Evolutionary conservation across 2,888 invertebrate species (phyloP), one percentile per base, ranked within the genome.

Genomic region (Cordilura impudica): DNA sequence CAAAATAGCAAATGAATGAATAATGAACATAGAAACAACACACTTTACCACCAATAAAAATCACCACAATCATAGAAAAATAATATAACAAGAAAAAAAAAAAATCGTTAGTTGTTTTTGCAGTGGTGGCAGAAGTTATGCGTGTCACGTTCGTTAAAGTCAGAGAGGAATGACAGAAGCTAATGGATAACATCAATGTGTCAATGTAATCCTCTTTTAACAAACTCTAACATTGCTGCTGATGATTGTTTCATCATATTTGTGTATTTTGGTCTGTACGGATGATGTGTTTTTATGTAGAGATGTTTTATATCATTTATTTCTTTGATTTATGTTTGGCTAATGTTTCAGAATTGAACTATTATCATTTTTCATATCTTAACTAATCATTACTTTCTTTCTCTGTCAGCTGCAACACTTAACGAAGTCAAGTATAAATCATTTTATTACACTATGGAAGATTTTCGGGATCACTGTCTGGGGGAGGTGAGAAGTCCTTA

Each of bases 241-340:
- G 29, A 39, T 53, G 43, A 35, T 58, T 29, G 35, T 19, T 1
- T 49, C 54, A 16, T 47, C 45, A 45, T 54, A 43, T 21, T 26
- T 21, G 10, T 70, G n/a, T 66, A 35, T 60, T 7, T 54, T n/a
- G 31, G n/a, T 47, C 5, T 26, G 23, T 12, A 14, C 45, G 4
- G 7, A 5, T 31, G 6, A 35, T 21, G 14, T 45, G 7, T 47
- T 21, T 18, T 23, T 14, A 19, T 63, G 63, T 19, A 43, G 18
- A 61, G 29, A 51, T 26, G 54, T 43, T 29, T 23, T 14, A 31
- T 47, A 19, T 26, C 47, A 7, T 35, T 4, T 56, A 29, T 53
- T 18, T 23, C 43, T 70, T 43, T 79, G 67, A 75, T 75, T 79
- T 75, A 79, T 69, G 54, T 53, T 75, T 63, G 56, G 56, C 63